These are phyloP conservation scores for Drosophila pseudotakahashii DNA, from an alignment of 2,888 invertebrate species.

Conservation along the genomic window DNA sequence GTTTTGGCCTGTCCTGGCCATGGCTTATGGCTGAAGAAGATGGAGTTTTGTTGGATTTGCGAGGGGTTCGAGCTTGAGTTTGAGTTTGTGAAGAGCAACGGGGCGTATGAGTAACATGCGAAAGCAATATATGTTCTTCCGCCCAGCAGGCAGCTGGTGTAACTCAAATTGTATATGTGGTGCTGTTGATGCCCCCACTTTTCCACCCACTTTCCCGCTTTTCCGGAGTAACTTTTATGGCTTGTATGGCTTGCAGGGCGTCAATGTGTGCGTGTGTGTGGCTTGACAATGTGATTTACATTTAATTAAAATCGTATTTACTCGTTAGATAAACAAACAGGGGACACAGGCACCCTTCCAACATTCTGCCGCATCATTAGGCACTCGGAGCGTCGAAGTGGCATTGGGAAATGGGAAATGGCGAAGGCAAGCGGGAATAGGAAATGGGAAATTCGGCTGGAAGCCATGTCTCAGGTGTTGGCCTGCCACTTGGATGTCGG, in stretches of 20 bases:
- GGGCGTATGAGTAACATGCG: slow-evolving; percentile 49
- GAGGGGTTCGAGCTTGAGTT: background rate
- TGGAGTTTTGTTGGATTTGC: slow-evolving; percentile 21
- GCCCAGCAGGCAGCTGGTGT: slow-evolving; percentile 19
- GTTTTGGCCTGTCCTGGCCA: slow-evolving; percentile 15
- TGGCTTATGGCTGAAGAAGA: slow-evolving; percentile 9
- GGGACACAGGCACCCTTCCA: slow-evolving; percentile 28
- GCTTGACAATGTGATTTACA: slow-evolving; percentile 80
- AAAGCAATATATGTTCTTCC: slow-evolving; percentile 40
- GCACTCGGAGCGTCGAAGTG: slow-evolving; percentile 21
- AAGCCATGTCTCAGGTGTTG: slow-evolving; percentile 29
- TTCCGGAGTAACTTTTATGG: slow-evolving; percentile 27
- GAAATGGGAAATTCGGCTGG: slow-evolving; percentile 4
- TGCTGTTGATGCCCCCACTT: slow-evolving; percentile 13
- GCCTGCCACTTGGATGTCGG: slow-evolving; percentile 41
- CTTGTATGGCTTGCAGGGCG: slow-evolving; percentile 6
- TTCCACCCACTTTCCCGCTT: slow-evolving; percentile 17
- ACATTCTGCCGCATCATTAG: slow-evolving; percentile 25
- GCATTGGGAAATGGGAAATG: slow-evolving; percentile 9
- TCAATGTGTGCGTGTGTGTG: slow-evolving; percentile 31
- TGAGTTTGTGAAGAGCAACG: slow-evolving; percentile 7
- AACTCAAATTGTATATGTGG: slow-evolving; percentile 7
- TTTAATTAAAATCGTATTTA: slow-evolving; percentile 80
- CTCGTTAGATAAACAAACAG: slow-evolving; percentile 77
- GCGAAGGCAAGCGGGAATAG: background rate